Evolutionary conservation across 2,888 invertebrate genomes (phyloP), one percentile per base, ranked within the genome.

Genomic region (Tachystola acroxantha): DNA sequence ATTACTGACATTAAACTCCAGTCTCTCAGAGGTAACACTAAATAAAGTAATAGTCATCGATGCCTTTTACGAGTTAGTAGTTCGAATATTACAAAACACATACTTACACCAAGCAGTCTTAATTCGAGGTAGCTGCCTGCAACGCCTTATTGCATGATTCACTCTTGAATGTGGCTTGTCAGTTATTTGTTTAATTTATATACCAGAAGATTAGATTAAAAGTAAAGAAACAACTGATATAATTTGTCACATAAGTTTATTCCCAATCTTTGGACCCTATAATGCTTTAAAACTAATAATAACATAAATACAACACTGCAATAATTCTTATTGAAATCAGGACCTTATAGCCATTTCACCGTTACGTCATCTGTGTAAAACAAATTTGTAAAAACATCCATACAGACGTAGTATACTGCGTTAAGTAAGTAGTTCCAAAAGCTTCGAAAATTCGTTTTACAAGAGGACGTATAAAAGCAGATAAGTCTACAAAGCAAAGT

Each of bases 181-280:
- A n/a, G n/a, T n/a, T n/a, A n/a, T n/a, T n/a, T n/a, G n/a, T n/a
- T n/a, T n/a, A n/a, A n/a, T n/a, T n/a, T n/a, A n/a, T n/a, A n/a
- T n/a, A n/a, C n/a, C n/a, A n/a, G n/a, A n/a, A n/a, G n/a, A n/a
- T n/a, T n/a, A n/a, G n/a, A n/a, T n/a, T n/a, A n/a, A n/a, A n/a
- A n/a, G n/a, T 20, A 77, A 74, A 65, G 60, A 76, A 78, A 79
- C 71, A 80, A 76, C 53, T 57, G 52, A 53, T 50, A 53, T 66
- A 64, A 72, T 78, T 85, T 89, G 64, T 89, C 87, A 89, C 89
- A 90, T 89, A 89, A 88, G 84, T 90, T 89, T 90, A 90, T 90
- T 90, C 89, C 90, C 90, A 90, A 90, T 90, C 89, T 89, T 90
- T 91, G 90, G 90, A 91, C 90, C 90, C 90, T 91, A 91, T 90